Evolutionary conservation across 1,140 invertebrate genomes (phyloP).

Genomic region (Drosophila lini): DNA sequence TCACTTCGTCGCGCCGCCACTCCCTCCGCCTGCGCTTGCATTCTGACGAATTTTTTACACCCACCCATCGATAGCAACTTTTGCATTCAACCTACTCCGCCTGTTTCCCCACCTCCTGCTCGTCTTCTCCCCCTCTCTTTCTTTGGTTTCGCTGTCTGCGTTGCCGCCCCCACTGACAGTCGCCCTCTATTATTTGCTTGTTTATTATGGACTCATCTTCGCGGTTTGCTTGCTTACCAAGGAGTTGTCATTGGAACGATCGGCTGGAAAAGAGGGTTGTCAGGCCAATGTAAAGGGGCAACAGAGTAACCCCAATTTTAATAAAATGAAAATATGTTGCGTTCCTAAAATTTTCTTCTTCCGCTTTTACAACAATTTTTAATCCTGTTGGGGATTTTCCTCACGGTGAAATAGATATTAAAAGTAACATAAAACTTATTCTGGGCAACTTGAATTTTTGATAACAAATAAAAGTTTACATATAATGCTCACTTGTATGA

Average conservation of each 20-base stretch:
- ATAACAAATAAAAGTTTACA: background rate
- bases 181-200: constrained; percentile 59
- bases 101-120: constrained; percentile 8
- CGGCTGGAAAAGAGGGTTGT: constrained; percentile 28
- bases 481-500: background rate
- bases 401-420: background rate
- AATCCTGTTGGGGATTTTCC: no score
- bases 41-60: constrained; percentile 75
- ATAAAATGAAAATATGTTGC: background rate
- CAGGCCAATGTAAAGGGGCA: background rate
- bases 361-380: no score
- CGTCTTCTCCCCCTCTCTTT: constrained; percentile 8
- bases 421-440: background rate
- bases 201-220: constrained; percentile 57
- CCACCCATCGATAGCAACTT: constrained; percentile 70
- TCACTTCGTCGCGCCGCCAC: constrained; percentile 24
- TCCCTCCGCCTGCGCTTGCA: constrained; percentile 46
- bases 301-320: background rate
- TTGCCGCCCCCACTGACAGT: constrained; percentile 68
- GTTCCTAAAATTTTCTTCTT: background rate
- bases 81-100: constrained; percentile 60
- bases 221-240: constrained; percentile 31
- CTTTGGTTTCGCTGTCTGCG: constrained; percentile 20
- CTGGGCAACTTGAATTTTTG: background rate
- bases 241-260: constrained; percentile 54